phyloP scores from a whole-genome alignment of 2,113 vertebrate genomes.

The Cyanistes caeruleus region DNA sequence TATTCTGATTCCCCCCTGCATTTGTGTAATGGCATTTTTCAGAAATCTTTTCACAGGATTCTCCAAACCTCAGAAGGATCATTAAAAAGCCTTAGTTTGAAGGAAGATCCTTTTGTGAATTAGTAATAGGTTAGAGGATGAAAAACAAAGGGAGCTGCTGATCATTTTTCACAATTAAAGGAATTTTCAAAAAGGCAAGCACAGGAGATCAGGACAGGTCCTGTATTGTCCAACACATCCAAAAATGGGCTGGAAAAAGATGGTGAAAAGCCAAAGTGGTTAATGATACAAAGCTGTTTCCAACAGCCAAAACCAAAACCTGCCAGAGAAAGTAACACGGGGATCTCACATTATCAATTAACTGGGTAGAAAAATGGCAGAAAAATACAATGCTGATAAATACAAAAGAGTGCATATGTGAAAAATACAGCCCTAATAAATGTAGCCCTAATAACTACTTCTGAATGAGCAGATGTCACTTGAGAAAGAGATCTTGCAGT shows the following conservation, averaged over 20 bases:
- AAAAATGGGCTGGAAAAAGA: neutral
- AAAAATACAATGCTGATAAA: neutral
- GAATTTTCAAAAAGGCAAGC: neutral
- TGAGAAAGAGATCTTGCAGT: neutral
- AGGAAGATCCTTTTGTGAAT: neutral
- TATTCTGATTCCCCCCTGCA: neutral
- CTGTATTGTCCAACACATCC: neutral
- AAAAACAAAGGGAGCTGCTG: slow-evolving; percentile 13
- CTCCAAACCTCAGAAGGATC: neutral
- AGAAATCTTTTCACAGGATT: neutral
- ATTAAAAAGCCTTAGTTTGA: neutral
- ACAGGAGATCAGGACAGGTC: neutral
- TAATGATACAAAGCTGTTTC: neutral
- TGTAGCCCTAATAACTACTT: neutral
- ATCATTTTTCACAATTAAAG: neutral
- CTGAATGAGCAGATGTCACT: neutral
- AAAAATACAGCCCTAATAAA: neutral
- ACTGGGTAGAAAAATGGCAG: neutral
- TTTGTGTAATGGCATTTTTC: neutral
- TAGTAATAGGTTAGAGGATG: neutral
- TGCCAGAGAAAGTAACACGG: neutral
- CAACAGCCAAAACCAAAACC: neutral
- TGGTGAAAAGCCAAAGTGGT: neutral
- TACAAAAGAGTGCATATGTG: neutral
- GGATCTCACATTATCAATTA: neutral